Conservation (phyloP, 37 sponge, comb jelly and placozoan species). For the Bolinopsis microptera region DNA sequence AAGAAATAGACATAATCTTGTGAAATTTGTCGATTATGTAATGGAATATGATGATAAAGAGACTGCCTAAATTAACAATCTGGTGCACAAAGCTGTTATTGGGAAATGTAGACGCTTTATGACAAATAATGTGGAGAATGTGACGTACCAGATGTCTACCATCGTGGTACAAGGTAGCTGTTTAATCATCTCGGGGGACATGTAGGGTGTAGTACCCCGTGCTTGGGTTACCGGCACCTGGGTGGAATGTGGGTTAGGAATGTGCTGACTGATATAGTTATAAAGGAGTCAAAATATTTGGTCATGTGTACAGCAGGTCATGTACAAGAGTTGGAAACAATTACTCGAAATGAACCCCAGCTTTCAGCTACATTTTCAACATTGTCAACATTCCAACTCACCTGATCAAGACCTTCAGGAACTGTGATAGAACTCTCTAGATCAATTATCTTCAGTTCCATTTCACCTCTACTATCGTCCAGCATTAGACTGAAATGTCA, state of each 20-base stretch:
- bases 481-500: constrained; percentile 51
- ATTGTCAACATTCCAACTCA: background rate
- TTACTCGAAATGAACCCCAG: too few species aligned
- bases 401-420: constrained; percentile 55
- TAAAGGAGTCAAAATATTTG: background rate
- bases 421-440: constrained; percentile 11
- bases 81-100: too few species aligned
- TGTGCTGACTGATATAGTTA: background rate
- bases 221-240: constrained; percentile 24
- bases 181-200: constrained; percentile 60
- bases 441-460: constrained; percentile 48
- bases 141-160: constrained; percentile 41
- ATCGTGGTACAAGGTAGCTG: background rate
- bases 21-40: too few species aligned
- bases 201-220: constrained; percentile 59
- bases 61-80: too few species aligned
- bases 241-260: too few species aligned
- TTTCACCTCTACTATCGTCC: constrained; percentile 13
- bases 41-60: too few species aligned
- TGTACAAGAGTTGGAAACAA: too few species aligned
- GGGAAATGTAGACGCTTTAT: too few species aligned
- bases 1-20: too few species aligned
- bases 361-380: too few species aligned
- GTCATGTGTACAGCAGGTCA: background rate
- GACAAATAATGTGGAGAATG: too few species aligned